Percentiles rank a stretch among this genome's conserved stretches.
phyloP scores from a whole-genome alignment of 2,113 vertebrate genomes.

The Callionymus lyra region DNA sequence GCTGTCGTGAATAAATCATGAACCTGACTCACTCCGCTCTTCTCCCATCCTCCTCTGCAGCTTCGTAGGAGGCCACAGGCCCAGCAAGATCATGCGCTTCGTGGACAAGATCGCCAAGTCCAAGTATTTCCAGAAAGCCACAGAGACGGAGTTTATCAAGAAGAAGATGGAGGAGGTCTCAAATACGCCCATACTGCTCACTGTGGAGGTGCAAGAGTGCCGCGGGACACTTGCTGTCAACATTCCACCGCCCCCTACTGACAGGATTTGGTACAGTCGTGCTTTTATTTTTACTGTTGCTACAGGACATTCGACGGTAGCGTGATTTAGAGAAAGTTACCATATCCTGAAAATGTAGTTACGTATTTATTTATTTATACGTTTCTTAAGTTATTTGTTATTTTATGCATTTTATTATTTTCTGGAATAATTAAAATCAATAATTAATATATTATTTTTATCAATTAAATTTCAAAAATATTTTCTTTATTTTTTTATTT shows the following conservation, averaged over 20 bases:
- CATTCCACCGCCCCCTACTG: conserved; percentile 94
- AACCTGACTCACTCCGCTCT: conserved; percentile 50
- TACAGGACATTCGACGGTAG: too few species aligned
- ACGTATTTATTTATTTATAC: too few species aligned
- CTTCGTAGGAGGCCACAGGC: conserved; percentile 82
- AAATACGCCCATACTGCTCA: conserved; percentile 92
- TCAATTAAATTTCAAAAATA: too few species aligned
- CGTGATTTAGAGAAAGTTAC: too few species aligned
- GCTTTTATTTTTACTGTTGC: too few species aligned
- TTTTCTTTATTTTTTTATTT: too few species aligned
- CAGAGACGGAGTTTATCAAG: conserved; percentile 97
- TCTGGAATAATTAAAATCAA: too few species aligned
- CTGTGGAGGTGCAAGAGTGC: conserved; percentile 95
- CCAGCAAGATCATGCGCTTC: conserved; percentile 98
- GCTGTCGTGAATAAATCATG: conserved; percentile 56
- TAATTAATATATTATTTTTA: too few species aligned
- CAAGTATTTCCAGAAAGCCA: conserved; percentile 98
- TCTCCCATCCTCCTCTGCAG: conserved; percentile 48
- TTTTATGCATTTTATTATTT: too few species aligned
- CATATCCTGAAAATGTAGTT: too few species aligned
- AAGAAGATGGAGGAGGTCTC: conserved; percentile 99
- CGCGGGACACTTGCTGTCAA: conserved; percentile 87
- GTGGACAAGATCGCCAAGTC: conserved; percentile 99
- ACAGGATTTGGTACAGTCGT: conserved; percentile 87
- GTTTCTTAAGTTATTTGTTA: too few species aligned